A percentile compares a stretch with the other conserved stretches of the same genome.
Conservation (phyloP, 2,113 vertebrate genomes). For the Todiramphus chloris region DNA sequence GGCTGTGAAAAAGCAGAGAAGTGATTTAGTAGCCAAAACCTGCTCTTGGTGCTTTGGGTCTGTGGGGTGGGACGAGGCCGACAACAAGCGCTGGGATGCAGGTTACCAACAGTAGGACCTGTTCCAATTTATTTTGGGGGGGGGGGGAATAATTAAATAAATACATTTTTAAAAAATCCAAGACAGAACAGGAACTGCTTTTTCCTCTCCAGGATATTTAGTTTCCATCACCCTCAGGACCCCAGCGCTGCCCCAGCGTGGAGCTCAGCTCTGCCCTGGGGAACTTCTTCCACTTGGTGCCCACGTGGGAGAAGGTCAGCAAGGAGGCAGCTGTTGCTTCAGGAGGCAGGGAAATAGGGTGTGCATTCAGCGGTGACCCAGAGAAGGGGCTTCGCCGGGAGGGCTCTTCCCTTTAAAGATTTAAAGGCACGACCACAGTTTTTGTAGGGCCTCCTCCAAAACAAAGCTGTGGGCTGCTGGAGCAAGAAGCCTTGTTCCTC, state of each 20-base stretch:
- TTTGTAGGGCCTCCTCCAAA: neutral
- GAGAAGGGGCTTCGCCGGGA: neutral
- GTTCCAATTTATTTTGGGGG: neutral
- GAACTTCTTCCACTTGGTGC: neutral
- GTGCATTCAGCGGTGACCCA: neutral
- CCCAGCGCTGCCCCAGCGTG: neutral
- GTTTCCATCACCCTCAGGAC: neutral
- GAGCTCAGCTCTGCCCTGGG: neutral
- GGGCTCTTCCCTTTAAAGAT: neutral
- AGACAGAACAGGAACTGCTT: constrained; percentile 19
- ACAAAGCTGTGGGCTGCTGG: neutral
- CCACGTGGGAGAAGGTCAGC: neutral
- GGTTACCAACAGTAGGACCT: neutral
- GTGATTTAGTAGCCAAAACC: neutral
- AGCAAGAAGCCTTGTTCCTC: neutral
- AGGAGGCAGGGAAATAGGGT: neutral
- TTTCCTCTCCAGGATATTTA: neutral
- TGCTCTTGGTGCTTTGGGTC: neutral
- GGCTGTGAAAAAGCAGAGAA: neutral
- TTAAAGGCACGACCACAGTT: neutral
- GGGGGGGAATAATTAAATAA: neutral
- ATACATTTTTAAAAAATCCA: neutral
- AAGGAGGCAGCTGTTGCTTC: neutral
- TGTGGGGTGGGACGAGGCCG: neutral
- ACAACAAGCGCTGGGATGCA: neutral